Evolutionary conservation across 2,113 vertebrate genomes (phyloP), one percentile per base, ranked within the genome.

Genomic region (Megaleporinus macrocephalus): DNA sequence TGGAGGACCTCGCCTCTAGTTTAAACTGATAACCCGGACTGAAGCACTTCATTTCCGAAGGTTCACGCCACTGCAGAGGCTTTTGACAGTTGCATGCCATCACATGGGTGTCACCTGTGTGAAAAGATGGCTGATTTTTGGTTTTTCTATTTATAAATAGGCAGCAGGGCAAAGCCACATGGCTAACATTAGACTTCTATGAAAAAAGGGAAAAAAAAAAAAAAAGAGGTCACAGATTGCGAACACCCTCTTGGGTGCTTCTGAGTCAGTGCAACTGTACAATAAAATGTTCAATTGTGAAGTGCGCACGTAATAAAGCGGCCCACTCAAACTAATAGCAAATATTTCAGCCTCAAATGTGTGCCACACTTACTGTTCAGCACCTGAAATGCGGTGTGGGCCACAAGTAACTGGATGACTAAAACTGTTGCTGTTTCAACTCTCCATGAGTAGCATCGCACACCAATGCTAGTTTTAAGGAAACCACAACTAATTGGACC

Each of bases 101-200:
- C 62, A 30, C 29, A 22, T 65, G 55, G 18, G 14, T 10, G 53
- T 72, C 36, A 81, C 59, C 70, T 62, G 74, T n/a, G 27, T 4
- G 49, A 68, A 59, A 41, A 20, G 0, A 1, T 1, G 9, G 36
- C 78, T 71, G 51, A 14, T 11, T 1, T 15, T 41, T 49, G 22
- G n/a, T 59, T 33, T n/a, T 49, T 76, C 84, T 85, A 79, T 85
- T 82, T 85, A 75, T 79, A 79, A 79, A 70, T n/a, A 36, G 36
- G 76, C 59, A 62, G 47, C 73, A 72, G 53, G 72, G 41, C 75
- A 49, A 33, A 82, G 70, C 77, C 63, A 70, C 79, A 41, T 29
- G 61, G 44, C 36, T 66, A 24, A 16, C 69, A 73, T 69, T 78
- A 71, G 81, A 69, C 18, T 47, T 63, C 57, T 44, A 33, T 14